Conservation (phyloP, 2,113 vertebrate species). For the Poeciliopsis occidentalis region DNA sequence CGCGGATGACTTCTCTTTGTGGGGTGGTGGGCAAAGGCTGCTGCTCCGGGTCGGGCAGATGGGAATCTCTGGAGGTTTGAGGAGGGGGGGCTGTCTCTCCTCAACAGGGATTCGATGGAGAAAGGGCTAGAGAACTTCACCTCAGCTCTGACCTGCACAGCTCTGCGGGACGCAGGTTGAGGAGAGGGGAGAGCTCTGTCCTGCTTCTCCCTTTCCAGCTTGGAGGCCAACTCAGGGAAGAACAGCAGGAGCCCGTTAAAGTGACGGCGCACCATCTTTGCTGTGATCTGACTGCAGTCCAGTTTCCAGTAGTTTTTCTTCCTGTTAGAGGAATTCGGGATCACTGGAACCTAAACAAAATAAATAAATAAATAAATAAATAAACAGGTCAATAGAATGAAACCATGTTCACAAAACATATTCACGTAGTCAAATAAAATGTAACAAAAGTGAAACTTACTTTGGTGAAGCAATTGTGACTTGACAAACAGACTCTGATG, state of each 20-base stretch:
- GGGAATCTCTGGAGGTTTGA: conserved; percentile 14
- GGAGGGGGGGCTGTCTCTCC: conserved; percentile 39
- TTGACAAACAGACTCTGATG: conserved; percentile 74
- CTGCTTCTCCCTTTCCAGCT: conserved; percentile 4
- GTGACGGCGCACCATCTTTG: conserved; percentile 73
- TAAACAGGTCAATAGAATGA: background rate
- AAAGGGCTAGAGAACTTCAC: conserved; percentile 72
- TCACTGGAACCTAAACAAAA: conserved; percentile 60
- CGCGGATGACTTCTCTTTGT: conserved; percentile 38
- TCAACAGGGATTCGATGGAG: conserved; percentile 76
- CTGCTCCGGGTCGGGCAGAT: conserved; percentile 35
- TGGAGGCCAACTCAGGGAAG: conserved; percentile 59
- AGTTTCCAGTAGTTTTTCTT: conserved; percentile 75
- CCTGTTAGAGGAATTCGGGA: conserved; percentile 10
- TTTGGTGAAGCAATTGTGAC: conserved; percentile 74
- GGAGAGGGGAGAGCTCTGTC: background rate
- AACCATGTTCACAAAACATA: too few species aligned
- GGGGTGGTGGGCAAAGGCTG: background rate
- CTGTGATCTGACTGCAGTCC: conserved; percentile 54
- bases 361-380: background rate
- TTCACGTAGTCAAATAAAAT: background rate
- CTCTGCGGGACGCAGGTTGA: conserved; percentile 5
- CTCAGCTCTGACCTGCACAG: conserved; percentile 9
- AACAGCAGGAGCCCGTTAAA: conserved; percentile 64
- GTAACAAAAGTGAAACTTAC: conserved; percentile 35